Evolutionary conservation across 2,113 vertebrate species (phyloP).

Genomic region (Megaptera novaeangliae): DNA sequence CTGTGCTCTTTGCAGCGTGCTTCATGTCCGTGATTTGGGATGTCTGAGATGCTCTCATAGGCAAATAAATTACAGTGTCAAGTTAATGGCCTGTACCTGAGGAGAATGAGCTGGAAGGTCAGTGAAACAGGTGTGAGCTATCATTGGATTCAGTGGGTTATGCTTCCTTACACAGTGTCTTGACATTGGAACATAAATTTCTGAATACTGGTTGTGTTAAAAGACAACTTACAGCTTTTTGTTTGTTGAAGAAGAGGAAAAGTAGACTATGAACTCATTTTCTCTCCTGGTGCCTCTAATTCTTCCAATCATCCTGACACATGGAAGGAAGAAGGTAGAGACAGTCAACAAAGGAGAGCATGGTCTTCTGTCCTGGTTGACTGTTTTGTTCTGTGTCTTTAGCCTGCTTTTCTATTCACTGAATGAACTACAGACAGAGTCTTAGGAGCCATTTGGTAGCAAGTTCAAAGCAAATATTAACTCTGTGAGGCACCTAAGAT

Average conservation of each 20-base stretch:
- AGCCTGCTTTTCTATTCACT: not conserved
- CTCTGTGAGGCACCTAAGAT: not conserved
- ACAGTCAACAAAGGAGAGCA: not conserved
- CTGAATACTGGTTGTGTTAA: not conserved
- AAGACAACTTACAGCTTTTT: not conserved
- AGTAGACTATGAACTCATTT: not conserved
- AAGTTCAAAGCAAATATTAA: not conserved
- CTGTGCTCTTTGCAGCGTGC: not conserved
- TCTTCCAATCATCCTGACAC: not conserved
- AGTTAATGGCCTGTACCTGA: not conserved
- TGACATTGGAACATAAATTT: constrained; percentile 1
- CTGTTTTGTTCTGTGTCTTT: not conserved
- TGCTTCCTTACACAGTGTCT: not conserved
- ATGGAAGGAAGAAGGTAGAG: not conserved
- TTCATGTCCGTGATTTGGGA: not conserved
- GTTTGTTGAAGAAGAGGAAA: constrained; percentile 28
- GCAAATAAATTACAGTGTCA: constrained; percentile 1
- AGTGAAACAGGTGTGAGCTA: not conserved
- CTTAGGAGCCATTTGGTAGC: not conserved
- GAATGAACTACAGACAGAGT: not conserved
- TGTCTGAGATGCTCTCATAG: not conserved
- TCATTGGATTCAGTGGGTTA: not conserved
- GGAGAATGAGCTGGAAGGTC: not conserved
- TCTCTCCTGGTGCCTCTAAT: not conserved
- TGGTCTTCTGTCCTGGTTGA: not conserved